Base-by-base conservation (phyloP, 2,113 vertebrate species). In the Callionymus lyra region DNA sequence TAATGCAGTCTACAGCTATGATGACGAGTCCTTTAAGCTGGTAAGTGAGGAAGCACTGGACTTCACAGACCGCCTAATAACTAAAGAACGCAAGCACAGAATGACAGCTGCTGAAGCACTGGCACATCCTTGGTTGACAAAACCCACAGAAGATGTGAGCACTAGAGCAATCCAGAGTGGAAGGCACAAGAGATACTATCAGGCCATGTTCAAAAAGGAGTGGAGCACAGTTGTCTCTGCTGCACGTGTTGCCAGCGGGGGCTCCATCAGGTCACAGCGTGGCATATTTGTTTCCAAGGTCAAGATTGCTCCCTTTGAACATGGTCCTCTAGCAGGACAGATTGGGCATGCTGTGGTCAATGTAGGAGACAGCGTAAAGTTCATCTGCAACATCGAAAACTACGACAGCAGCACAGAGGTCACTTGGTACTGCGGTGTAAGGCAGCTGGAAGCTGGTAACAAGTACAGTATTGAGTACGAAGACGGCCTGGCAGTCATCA, bases 371-470 rank as follows among this genome's bases (percentile, higher is more conserved):
- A 80, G 77, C 37, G 86, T 83, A 53, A 97, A 91, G 72, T 96
- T 94, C 1, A 64, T 85, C 14, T 98, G 94, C 71, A 89, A 65
- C 19, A 92, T 97, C 73, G 94, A 97, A 62, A 99, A 99, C 68
- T 98, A 96, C 16, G 95, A 99, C 60, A 87, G 91, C 53, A 84
- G 83, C 38, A 99, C 93, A 39, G 88, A 98, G 72, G 93, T 97
- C 19, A 97, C 89, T 8, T 99, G 95, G 95, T 98, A 97, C 70
- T 94, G 89, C 41, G 95, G 95, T n/a, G 90, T 97, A 53, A 87
- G 91, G 54, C 95, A 98, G 47, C 76, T 99, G 33, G 94, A 99
- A 68, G 88, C 72, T 59, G 83, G 71, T 60, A 88, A 90, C 41
- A 97, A 91, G 76, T 94, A 91, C 34, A 89, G 93, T 84, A 94